A percentile compares a stretch with the other conserved stretches of the same genome.
Conservation (phyloP, 1,140 invertebrate genomes). For the Lutraria rhynchaena region DNA sequence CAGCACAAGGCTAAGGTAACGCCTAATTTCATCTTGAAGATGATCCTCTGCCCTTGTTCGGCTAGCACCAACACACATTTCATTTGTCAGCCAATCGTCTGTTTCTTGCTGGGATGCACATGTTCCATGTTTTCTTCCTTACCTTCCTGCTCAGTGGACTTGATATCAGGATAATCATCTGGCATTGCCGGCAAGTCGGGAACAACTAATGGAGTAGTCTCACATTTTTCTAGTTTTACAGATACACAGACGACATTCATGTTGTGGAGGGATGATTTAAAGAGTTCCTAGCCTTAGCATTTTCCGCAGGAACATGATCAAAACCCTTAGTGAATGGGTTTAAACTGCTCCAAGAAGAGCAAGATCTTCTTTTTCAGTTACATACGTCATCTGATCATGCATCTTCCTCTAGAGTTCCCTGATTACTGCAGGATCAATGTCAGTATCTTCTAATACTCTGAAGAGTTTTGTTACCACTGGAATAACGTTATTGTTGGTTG, state of each 20-base stretch:
- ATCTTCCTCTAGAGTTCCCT: neutral
- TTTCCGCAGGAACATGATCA: slow-evolving; percentile 2
- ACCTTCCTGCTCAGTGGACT: too few species aligned
- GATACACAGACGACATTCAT: too few species aligned
- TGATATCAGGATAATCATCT: too few species aligned
- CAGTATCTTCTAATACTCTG: neutral
- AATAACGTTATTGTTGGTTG: slow-evolving; percentile 50
- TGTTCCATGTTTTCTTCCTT: too few species aligned
- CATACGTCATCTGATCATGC: neutral
- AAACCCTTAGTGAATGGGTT: slow-evolving; percentile 11
- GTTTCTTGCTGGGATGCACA: neutral
- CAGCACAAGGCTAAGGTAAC: too few species aligned
- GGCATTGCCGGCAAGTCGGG: too few species aligned
- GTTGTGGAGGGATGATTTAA: too few species aligned
- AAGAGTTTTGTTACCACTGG: slow-evolving; percentile 27
- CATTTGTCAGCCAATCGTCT: slow-evolving; percentile 16
- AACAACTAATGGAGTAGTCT: too few species aligned
- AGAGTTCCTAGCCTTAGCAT: neutral
- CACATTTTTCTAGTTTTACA: too few species aligned
- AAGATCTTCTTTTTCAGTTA: neutral
- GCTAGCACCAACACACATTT: neutral
- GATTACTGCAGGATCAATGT: neutral
- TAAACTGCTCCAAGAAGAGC: neutral
- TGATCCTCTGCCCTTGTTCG: too few species aligned
- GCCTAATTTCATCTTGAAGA: too few species aligned